phyloP scores from a whole-genome alignment of 2,113 vertebrate species.

The Todiramphus chloris region DNA sequence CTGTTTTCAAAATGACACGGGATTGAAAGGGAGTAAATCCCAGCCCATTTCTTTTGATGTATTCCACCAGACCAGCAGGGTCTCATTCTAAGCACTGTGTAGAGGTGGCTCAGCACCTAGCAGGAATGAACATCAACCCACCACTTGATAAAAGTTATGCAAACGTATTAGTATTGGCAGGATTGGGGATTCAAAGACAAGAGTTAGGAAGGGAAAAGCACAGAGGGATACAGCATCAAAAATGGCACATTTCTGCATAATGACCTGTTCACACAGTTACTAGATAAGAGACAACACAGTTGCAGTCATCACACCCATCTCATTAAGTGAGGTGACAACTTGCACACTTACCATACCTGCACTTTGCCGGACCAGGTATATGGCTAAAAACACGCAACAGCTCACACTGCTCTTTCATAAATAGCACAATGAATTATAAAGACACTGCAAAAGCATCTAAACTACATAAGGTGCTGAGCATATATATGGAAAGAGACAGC shows the following conservation, averaged over 20 bases:
- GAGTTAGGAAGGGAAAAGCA: neutral
- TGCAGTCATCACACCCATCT: rapidly evolving
- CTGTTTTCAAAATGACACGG: neutral
- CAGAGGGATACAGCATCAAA: neutral
- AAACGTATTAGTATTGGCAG: neutral
- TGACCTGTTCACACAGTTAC: neutral
- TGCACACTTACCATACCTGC: neutral
- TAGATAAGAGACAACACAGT: neutral
- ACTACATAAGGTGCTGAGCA: conserved; percentile 35
- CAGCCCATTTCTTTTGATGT: neutral
- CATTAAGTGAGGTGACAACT: neutral
- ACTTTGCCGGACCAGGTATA: neutral
- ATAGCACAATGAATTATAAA: neutral
- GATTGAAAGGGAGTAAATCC: neutral
- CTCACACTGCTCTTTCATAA: neutral
- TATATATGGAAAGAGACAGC: conserved; percentile 61
- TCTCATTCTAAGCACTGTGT: neutral
- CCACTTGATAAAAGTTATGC: neutral
- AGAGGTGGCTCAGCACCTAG: neutral
- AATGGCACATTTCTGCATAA: neutral
- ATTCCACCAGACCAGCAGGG: neutral
- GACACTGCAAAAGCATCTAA: neutral
- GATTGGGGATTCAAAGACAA: neutral
- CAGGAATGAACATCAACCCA: neutral
- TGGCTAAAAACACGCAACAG: neutral